Percentiles rank a stretch among this genome's conserved stretches.
These are phyloP conservation scores for Muscidifurax raptorellus DNA, from an alignment of 1,140 invertebrate species.

Conservation along the genomic window DNA sequence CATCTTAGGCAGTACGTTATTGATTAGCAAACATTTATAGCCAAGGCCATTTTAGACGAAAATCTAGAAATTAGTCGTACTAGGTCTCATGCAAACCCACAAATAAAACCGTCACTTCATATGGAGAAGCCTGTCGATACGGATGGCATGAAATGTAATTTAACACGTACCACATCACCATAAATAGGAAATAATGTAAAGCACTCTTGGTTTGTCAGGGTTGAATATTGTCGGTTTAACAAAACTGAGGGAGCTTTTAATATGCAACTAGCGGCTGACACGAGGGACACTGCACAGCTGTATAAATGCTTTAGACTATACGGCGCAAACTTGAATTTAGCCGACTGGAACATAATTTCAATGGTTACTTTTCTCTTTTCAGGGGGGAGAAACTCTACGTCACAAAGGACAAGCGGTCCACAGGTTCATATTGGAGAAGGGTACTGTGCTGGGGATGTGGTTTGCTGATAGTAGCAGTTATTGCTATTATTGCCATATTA, in stretches of 20 bases:
- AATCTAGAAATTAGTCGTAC: slow-evolving; percentile 16
- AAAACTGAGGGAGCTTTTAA: slow-evolving; percentile 58
- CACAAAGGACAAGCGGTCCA: slow-evolving; percentile 85
- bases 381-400: slow-evolving; percentile 89
- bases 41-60: slow-evolving; percentile 31
- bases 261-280: slow-evolving; percentile 57
- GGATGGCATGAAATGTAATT: slow-evolving; percentile 44
- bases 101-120: slow-evolving; percentile 10
- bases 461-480: slow-evolving; percentile 78
- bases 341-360: not conserved
- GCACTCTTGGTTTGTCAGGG: slow-evolving; percentile 50
- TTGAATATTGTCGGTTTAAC: slow-evolving; percentile 45
- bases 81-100: slow-evolving; percentile 9
- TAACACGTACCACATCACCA: slow-evolving; percentile 45
- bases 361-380: slow-evolving; percentile 68
- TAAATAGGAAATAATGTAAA: slow-evolving; percentile 42
- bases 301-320: slow-evolving; percentile 63
- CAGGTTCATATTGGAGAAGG: slow-evolving; percentile 80
- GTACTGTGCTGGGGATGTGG: slow-evolving; percentile 81
- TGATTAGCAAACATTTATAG: slow-evolving; percentile 21
- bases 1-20: slow-evolving; percentile 6
- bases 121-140: slow-evolving; percentile 33
- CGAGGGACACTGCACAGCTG: slow-evolving; percentile 61
- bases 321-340: not conserved
- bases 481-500: slow-evolving; percentile 82